Evolutionary conservation across 2,113 vertebrate genomes (phyloP).

Genomic region (Aspiorhynchus laticeps): DNA sequence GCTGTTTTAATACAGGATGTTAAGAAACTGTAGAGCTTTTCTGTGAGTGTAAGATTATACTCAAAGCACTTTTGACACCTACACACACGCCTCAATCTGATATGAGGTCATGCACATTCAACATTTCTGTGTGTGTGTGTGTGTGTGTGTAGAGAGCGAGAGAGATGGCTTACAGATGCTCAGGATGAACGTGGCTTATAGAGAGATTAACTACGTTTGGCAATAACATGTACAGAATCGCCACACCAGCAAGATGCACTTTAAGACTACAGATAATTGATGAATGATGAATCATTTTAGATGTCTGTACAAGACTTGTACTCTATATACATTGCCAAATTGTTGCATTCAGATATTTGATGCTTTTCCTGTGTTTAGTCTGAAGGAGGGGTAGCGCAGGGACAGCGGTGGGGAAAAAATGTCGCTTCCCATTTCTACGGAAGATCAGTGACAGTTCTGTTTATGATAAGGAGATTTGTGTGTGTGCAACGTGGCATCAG

Average conservation of each 20-base stretch:
- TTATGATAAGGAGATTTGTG: constrained; percentile 13
- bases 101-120: constrained; percentile 1
- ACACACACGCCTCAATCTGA: not conserved
- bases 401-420: not conserved
- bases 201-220: constrained; percentile 8
- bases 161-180: constrained; percentile 10
- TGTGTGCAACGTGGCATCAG: constrained; percentile 34
- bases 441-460: constrained; percentile 8
- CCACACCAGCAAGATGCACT: not conserved
- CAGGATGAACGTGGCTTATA: not conserved
- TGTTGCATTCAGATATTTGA: not conserved
- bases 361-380: not conserved
- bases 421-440: not conserved
- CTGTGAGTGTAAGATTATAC: not conserved
- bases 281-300: not conserved
- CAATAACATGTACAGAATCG: not conserved
- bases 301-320: not conserved
- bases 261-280: not conserved
- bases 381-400: not conserved
- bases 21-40: not conserved
- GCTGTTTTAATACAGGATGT: not conserved
- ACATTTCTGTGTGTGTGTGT: not conserved
- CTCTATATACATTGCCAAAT: not conserved
- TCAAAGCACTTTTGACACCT: not conserved
- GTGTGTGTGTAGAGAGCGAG: not conserved